Percentiles rank a stretch among this genome's conserved stretches.
Evolutionary conservation across 2,888 invertebrate genomes (phyloP).

Genomic region (Leucozona laternaria): DNA sequence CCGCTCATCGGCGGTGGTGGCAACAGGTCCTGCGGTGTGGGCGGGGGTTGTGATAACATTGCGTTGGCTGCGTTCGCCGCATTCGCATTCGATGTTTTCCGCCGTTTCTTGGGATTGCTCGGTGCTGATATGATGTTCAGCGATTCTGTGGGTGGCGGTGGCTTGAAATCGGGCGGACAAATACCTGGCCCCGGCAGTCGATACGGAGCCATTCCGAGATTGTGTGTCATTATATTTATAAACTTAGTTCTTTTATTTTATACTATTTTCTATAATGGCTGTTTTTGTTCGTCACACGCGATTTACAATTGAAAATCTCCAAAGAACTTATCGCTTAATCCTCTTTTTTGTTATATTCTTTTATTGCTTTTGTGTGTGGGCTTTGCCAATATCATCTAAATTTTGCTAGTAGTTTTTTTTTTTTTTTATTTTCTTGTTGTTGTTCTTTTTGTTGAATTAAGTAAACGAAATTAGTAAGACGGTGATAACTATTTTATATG

Average conservation of each 20-base stretch:
- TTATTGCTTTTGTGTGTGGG: conserved; percentile 54
- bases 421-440: background rate
- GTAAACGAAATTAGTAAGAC: conserved; percentile 61
- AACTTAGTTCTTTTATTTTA: conserved; percentile 50
- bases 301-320: conserved; percentile 38
- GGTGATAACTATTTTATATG: conserved; percentile 47
- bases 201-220: conserved; percentile 92
- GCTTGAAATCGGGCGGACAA: conserved; percentile 90
- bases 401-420: conserved; percentile 56
- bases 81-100: conserved; percentile 90
- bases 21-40: conserved; percentile 89
- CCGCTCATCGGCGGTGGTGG: conserved; percentile 93
- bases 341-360: background rate
- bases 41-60: conserved; percentile 88
- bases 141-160: conserved; percentile 87
- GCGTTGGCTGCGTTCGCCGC: conserved; percentile 83
- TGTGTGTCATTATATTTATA: conserved; percentile 88
- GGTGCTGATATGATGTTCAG: conserved; percentile 90
- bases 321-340: background rate
- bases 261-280: conserved; percentile 68
- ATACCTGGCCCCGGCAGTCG: conserved; percentile 89
- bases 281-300: conserved; percentile 13
- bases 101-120: conserved; percentile 93
- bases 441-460: conserved; percentile 45
- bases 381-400: conserved; percentile 64